Evolutionary conservation across 92 coral and sea anemone species (phyloP), one percentile per base, ranked within the genome.

Genomic region (Epizoanthus scotinus): DNA sequence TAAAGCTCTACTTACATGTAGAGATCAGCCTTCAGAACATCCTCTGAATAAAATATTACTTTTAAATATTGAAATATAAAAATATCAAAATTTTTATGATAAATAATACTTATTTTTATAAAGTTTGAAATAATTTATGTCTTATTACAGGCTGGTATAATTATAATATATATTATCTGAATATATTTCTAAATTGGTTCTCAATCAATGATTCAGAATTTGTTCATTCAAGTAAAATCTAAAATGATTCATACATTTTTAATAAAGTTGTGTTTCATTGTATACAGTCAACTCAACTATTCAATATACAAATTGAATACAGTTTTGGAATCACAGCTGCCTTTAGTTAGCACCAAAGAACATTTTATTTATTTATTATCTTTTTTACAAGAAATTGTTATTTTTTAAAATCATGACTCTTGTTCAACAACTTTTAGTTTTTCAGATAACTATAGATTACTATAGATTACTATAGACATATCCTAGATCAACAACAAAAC

Each of bases 181-280:
- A 36, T 34, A 28, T 17, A 47, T 47, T 10, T 47, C 52, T 47
- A 10, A 47, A 47, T 47, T 47, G 52, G 52, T 13, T 47, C 52
- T 47, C 18, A 10, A 62, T 26, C 12, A 62, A 26, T n/a, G n/a
- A n/a, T n/a, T n/a, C n/a, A 9, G 9, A 8, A 9, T 67, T 67
- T 67, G 21, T 10, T 18, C 40, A 34, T 67, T 67, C 71, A 36
- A 36, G n/a, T 20, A 49, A 31, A 24, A 15, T 40, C 34, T 25
- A 7, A 12, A 44, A 3, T n/a, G 5, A 70, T 19, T 49, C 75
- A 70, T 70, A 44, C 75, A 70, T 47, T 49, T 70, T 70, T 70
- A 25, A 70, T 70, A 44, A 21, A 62, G 67, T 62, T 62, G 26
- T 31, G 27, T 27, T 14, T 24, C 5, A 12, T 31, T 61, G 36